These are phyloP conservation scores for Delphinapterus leucas DNA, from an alignment of 2,113 vertebrate genomes.

Conservation along the genomic window DNA sequence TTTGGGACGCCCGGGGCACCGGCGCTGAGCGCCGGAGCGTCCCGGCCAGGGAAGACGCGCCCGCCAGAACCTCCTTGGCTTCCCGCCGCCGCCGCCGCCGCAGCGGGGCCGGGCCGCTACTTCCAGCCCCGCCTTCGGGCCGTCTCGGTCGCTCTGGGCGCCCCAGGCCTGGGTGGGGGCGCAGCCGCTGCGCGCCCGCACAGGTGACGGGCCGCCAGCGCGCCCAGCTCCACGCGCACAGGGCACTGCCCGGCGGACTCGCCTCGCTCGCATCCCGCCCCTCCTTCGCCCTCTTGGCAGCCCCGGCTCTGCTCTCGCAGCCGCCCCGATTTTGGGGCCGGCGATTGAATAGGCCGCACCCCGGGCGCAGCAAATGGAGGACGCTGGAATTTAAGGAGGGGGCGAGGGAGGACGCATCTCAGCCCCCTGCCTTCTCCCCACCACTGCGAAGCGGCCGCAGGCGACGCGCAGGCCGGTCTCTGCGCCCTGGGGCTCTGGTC, in stretches of 20 bases:
- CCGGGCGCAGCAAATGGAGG: neutral
- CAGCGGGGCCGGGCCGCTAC: neutral
- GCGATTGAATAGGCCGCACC: constrained; percentile 8
- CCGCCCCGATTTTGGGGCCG: neutral
- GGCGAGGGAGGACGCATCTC: neutral
- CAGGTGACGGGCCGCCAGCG: neutral
- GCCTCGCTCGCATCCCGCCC: neutral
- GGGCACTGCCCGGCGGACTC: neutral
- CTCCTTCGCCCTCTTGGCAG: neutral
- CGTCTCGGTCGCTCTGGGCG: neutral
- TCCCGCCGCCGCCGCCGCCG: too few species aligned
- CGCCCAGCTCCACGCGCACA: neutral
- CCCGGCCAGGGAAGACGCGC: neutral
- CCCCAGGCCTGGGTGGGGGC: neutral
- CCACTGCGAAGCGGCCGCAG: neutral
- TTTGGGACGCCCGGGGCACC: neutral
- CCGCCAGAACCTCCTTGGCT: neutral
- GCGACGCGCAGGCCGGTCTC: neutral
- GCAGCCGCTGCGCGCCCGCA: neutral
- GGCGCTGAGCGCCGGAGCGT: neutral
- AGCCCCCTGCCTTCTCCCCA: neutral
- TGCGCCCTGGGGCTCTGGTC: accelerated
- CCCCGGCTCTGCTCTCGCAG: neutral
- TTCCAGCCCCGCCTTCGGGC: neutral
- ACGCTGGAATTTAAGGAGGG: constrained; percentile 17